Conservation (phyloP, 2,797 vertebrate species). For the Eremophila alpestris region DNA sequence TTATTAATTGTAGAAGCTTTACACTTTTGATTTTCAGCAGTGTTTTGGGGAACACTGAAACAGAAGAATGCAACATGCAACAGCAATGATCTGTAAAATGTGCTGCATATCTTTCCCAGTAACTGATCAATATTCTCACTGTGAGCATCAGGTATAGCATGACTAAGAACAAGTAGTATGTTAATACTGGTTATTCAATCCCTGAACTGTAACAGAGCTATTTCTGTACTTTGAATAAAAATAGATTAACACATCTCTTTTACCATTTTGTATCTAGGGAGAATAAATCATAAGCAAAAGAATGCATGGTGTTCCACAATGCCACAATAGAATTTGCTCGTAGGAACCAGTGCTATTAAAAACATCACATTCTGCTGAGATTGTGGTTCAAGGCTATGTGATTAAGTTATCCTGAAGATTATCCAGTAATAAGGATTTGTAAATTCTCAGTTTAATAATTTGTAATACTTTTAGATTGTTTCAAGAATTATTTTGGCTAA, state of each 20-base stretch:
- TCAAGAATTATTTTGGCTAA: not conserved
- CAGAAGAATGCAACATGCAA: not conserved
- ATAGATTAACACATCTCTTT: constrained; percentile 68
- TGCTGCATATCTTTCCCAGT: constrained; percentile 20
- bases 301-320: constrained; percentile 57
- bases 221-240: constrained; percentile 71
- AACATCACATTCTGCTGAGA: constrained; percentile 45
- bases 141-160: constrained; percentile 35
- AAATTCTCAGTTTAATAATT: constrained; percentile 34
- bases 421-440: constrained; percentile 29
- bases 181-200: constrained; percentile 54
- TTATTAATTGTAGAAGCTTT: constrained; percentile 3
- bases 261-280: constrained; percentile 59
- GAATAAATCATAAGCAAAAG: constrained; percentile 66
- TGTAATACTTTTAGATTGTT: not conserved
- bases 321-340: constrained; percentile 54
- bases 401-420: constrained; percentile 54
- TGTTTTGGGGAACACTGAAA: constrained; percentile 42
- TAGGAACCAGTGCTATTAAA: constrained; percentile 55
- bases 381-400: constrained; percentile 51
- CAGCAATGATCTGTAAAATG: constrained; percentile 6
- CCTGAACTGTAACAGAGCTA: constrained; percentile 57
- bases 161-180: constrained; percentile 1
- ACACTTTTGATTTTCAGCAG: constrained; percentile 19
- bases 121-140: constrained; percentile 62